phyloP scores from a whole-genome alignment of 2,888 invertebrate genomes.

The Schizaphis graminum region DNA sequence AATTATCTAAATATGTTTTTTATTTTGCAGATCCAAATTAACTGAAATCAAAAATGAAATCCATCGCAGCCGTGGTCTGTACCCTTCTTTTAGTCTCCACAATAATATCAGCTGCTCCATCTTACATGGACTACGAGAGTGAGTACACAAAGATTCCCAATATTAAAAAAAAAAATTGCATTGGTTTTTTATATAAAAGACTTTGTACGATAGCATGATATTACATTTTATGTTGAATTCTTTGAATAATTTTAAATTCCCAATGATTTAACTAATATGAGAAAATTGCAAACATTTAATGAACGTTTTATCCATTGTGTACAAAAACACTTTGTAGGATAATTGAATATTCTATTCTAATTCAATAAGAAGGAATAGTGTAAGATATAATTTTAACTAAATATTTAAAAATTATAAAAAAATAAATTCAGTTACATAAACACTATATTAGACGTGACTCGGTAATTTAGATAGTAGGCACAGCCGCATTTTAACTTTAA shows the following conservation, averaged over 20 bases:
- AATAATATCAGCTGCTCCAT: constrained; percentile 37
- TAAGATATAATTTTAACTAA: too few species aligned
- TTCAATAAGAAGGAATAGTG: too few species aligned
- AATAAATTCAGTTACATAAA: too few species aligned
- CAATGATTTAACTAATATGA: background rate
- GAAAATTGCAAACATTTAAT: background rate
- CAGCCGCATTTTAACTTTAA: too few species aligned
- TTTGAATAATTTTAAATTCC: background rate
- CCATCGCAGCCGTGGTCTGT: constrained; percentile 6
- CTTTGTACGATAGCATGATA: background rate
- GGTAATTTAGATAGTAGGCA: too few species aligned
- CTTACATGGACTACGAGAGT: constrained; percentile 60
- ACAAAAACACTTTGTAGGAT: background rate
- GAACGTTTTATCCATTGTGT: background rate
- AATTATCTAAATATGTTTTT: background rate
- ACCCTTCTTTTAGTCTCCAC: constrained; percentile 39
- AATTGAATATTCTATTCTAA: background rate
- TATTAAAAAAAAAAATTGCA: background rate
- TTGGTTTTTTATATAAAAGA: background rate
- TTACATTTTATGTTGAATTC: background rate
- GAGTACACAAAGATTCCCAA: background rate
- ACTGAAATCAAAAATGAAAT: constrained; percentile 51
- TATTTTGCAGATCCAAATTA: background rate
- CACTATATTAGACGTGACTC: too few species aligned
- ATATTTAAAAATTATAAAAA: too few species aligned